Conservation (phyloP, 30 jellyfish, hydroid and myxozoan genomes). For the Hydractinia symbiolongicarpus region DNA sequence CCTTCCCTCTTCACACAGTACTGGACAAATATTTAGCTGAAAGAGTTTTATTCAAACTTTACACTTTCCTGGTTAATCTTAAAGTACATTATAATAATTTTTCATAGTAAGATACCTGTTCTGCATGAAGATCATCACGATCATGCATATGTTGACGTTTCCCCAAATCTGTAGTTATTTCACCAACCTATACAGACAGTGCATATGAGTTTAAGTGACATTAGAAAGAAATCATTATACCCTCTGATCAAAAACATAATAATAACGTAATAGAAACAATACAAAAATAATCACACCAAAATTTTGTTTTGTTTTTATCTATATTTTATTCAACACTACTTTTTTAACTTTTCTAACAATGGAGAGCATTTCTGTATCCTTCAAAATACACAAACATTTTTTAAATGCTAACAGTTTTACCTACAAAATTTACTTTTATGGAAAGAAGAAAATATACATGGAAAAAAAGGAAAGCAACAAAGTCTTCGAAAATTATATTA, state of each 20-base stretch:
- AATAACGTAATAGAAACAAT: background rate
- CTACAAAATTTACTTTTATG: background rate
- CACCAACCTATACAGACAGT: conserved; percentile 81
- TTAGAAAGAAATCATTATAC: background rate
- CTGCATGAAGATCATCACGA: conserved; percentile 96
- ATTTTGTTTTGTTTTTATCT: too few species aligned
- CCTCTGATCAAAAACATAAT: background rate
- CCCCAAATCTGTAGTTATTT: conserved; percentile 92
- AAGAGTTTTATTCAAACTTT: background rate
- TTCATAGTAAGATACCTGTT: conserved; percentile 58
- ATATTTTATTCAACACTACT: too few species aligned
- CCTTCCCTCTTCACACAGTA: too few species aligned
- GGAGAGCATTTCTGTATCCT: too few species aligned
- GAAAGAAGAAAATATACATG: background rate
- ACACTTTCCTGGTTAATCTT: background rate
- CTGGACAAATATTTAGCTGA: too few species aligned
- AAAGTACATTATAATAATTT: background rate
- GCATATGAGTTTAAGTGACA: background rate
- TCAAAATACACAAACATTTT: too few species aligned
- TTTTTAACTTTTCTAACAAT: too few species aligned
- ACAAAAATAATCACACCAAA: background rate
- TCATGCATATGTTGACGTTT: conserved; percentile 97
- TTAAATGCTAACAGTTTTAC: too few species aligned
- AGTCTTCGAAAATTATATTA: too few species aligned
- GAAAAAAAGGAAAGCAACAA: background rate